Evolutionary conservation across 2,797 vertebrate genomes (phyloP).

Genomic region (Brotula barbata): DNA sequence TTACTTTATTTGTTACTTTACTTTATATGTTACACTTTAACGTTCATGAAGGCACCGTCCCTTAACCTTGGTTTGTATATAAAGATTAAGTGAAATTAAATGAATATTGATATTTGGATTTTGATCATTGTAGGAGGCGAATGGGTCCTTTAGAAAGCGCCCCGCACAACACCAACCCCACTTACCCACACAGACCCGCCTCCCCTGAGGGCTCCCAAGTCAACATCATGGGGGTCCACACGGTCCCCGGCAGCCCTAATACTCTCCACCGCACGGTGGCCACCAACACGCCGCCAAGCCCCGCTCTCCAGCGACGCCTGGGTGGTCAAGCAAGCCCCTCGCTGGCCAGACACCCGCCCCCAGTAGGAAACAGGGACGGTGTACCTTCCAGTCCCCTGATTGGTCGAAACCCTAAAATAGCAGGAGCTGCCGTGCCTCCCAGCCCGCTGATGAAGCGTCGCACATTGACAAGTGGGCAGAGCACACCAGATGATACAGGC

Average conservation of each 20-base stretch:
- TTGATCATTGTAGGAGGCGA: slow-evolving; percentile 72
- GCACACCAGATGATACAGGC: slow-evolving; percentile 82
- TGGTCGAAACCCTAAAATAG: slow-evolving; percentile 60
- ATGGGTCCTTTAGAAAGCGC: slow-evolving; percentile 73
- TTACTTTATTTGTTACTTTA: too few relatives aligned
- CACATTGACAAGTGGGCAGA: slow-evolving; percentile 75
- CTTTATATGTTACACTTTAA: too few relatives aligned
- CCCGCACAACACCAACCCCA: slow-evolving; percentile 59
- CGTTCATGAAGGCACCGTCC: too few relatives aligned
- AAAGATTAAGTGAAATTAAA: not conserved
- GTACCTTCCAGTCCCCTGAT: slow-evolving; percentile 72
- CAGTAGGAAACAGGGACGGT: slow-evolving; percentile 29
- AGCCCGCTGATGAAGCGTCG: slow-evolving; percentile 86
- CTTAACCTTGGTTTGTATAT: too few relatives aligned
- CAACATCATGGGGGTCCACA: slow-evolving; percentile 79
- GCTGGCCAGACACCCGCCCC: slow-evolving; percentile 47
- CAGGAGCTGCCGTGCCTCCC: slow-evolving; percentile 50
- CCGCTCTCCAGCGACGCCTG: slow-evolving; percentile 85
- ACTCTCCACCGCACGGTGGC: slow-evolving; percentile 93
- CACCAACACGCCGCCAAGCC: slow-evolving; percentile 93
- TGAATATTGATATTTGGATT: not conserved
- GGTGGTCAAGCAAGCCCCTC: slow-evolving; percentile 79
- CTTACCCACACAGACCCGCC: slow-evolving; percentile 73
- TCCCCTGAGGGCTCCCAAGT: slow-evolving; percentile 81
- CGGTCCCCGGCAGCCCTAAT: slow-evolving; percentile 83